Base-by-base conservation (phyloP, 2,888 invertebrate genomes). In the Parochlus steinenii region DNA sequence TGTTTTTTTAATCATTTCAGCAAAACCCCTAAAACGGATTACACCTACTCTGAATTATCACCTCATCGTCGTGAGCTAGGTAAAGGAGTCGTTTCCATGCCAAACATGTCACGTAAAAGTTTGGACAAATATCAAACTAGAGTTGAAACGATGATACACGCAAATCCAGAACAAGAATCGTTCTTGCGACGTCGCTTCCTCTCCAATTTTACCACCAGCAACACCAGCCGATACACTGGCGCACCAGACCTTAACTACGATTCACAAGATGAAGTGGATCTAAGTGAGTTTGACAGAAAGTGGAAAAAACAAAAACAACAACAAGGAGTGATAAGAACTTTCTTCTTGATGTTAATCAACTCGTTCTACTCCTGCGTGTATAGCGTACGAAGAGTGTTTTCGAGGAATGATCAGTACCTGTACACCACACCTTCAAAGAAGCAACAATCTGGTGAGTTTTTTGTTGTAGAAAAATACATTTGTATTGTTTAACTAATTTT, bases 1-100 rank as follows among this genome's bases (percentile, higher is more conserved):
- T n/a, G n/a, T n/a, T n/a, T n/a, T n/a, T n/a, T 37, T 19, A 43
- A 42, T 37, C 33, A 33, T 60, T 62, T 11, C 65, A 87, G 87
- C 56, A 75, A 74, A 57, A 82, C 77, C 53, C 86, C 85, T 5
- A 89, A 89, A 62, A 89, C 87, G 40, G 87, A 87, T 59, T 87
- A 85, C 62, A 86, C 86, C 6, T 89, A 89, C 56, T 83, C 86
- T 3, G 71, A 68, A 42, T 62, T 76, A 45, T 86, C 85, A n/a
- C 74, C 74, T 45, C 80, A 79, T 62, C 73, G 83, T 33, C 74
- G 78, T 45, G 79, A 79, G 54, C 61, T 82, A 38, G 77, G 76
- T 0, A 80, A 80, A 1, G 83, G 83, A 2, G 69, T 82, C 37
- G 66, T 83, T 43, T 77, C 78, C 17, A 81, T 83, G 69, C 86